These are phyloP conservation scores for Datnioides undecimradiatus DNA, from an alignment of 2,113 vertebrate genomes.

Conservation along the genomic window DNA sequence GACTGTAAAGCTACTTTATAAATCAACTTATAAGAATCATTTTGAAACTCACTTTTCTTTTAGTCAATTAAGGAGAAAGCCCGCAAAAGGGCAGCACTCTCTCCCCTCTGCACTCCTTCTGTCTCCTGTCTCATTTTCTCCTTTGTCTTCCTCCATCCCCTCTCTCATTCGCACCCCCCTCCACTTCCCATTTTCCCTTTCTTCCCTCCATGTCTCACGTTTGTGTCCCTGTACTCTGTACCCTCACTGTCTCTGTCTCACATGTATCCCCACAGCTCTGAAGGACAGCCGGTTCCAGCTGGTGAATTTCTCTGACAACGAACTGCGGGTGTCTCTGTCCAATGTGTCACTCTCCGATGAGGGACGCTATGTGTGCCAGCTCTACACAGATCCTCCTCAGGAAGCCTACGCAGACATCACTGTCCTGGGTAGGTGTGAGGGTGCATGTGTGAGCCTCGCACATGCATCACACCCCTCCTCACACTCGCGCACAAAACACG, in stretches of 20 bases:
- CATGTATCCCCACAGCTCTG: conserved; percentile 87
- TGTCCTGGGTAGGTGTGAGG: conserved; percentile 90
- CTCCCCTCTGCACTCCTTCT: not conserved
- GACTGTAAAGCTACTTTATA: conserved; percentile 81
- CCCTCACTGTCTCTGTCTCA: conserved; percentile 68
- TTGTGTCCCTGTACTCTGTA: conserved; percentile 66
- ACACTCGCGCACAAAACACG: conserved; percentile 7
- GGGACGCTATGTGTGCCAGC: conserved; percentile 97
- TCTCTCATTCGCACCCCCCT: conserved; percentile 28
- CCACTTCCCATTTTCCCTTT: not conserved
- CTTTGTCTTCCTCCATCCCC: conserved; percentile 44
- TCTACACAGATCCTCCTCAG: conserved; percentile 98
- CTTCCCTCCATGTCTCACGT: conserved; percentile 50
- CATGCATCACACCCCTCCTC: conserved; percentile 22
- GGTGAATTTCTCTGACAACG: conserved; percentile 99
- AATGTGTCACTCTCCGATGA: conserved; percentile 98
- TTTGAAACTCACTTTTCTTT: conserved; percentile 80
- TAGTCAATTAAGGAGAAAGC: conserved; percentile 81
- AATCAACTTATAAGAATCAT: conserved; percentile 79
- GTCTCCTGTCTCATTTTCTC: conserved; percentile 56
- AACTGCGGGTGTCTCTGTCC: conserved; percentile 96
- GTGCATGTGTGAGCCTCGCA: conserved; percentile 42
- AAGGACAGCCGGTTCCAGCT: conserved; percentile 99
- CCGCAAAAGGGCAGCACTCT: conserved; percentile 62
- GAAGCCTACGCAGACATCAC: conserved; percentile 96